Conservation (phyloP, 1,140 invertebrate species). For the Heliconius eleuchia region DNA sequence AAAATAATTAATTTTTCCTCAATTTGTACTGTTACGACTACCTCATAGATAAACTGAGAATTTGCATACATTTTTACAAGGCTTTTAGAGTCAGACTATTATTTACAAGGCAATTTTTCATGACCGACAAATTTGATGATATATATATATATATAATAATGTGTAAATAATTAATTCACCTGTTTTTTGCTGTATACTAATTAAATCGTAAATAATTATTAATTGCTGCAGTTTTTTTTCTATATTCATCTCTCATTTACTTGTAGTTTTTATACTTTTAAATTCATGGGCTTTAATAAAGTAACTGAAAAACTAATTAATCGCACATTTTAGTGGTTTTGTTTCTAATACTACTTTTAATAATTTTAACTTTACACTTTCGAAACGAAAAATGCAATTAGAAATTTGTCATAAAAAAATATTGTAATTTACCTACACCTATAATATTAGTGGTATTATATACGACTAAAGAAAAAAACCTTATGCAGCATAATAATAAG, state of each 20-base stretch:
- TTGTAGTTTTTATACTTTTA: not conserved
- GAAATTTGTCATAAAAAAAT: not conserved
- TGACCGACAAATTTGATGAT: not conserved
- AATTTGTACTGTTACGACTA: constrained; percentile 20
- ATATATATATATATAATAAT: not conserved
- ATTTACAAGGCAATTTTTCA: not conserved
- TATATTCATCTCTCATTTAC: not conserved
- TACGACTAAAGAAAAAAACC: not conserved
- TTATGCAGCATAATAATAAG: not conserved
- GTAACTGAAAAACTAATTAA: not conserved
- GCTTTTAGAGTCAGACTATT: constrained; percentile 5
- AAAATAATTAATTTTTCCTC: not conserved
- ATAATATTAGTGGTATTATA: not conserved
- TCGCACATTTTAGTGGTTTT: not conserved
- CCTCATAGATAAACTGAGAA: constrained; percentile 5
- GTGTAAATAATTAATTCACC: constrained; percentile 1
- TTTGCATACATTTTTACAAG: constrained; percentile 21
- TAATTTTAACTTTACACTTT: not conserved
- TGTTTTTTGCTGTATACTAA: constrained; percentile 10
- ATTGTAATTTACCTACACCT: not conserved
- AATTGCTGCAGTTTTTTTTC: not conserved
- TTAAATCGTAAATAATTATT: not conserved
- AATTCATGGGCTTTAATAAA: not conserved
- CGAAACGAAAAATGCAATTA: not conserved
- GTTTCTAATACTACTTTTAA: not conserved